Evolutionary conservation across 2,113 vertebrate genomes (phyloP).

Genomic region (Gymnocephalus cernua): DNA sequence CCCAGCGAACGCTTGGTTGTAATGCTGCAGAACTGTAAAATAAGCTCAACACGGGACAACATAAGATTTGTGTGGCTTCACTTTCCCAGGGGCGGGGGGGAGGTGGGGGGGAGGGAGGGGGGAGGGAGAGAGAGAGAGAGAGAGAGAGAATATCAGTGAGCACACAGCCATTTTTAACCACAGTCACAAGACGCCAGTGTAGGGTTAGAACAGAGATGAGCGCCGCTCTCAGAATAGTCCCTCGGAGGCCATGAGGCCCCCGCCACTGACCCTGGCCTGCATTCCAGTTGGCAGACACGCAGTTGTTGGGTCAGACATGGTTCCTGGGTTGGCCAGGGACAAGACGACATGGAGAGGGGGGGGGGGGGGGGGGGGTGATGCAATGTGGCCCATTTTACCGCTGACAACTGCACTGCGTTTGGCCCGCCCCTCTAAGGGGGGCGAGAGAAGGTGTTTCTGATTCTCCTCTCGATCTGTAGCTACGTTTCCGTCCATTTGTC

Average conservation of each 20-base stretch:
- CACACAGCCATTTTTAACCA: slow-evolving; percentile 79
- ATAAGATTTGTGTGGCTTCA: slow-evolving; percentile 49
- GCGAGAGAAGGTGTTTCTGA: slow-evolving; percentile 30
- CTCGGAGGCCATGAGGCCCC: slow-evolving; percentile 76
- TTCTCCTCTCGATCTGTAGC: slow-evolving; percentile 3
- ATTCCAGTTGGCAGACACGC: slow-evolving; percentile 83
- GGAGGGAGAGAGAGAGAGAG: neutral
- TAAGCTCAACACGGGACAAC: slow-evolving; percentile 26
- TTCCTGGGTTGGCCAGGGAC: slow-evolving; percentile 71
- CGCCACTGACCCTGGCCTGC: slow-evolving; percentile 75
- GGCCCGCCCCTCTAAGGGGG: slow-evolving; percentile 66
- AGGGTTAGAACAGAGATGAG: slow-evolving; percentile 83
- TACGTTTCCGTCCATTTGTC: no score
- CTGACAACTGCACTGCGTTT: slow-evolving; percentile 70
- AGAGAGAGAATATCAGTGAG: slow-evolving; percentile 59
- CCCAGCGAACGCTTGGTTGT: slow-evolving; percentile 12
- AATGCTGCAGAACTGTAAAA: slow-evolving; percentile 34
- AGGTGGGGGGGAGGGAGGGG: neutral
- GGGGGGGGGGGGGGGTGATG: slow-evolving; percentile 50
- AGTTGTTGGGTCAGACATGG: slow-evolving; percentile 82
- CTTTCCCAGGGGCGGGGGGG: no score
- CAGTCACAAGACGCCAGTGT: slow-evolving; percentile 84
- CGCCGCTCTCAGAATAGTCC: slow-evolving; percentile 84
- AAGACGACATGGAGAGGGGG: slow-evolving; percentile 53
- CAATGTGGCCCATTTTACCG: slow-evolving; percentile 72